These are phyloP conservation scores for Gorsachius magnificus DNA, from an alignment of 2,797 vertebrate species.

Conservation along the genomic window DNA sequence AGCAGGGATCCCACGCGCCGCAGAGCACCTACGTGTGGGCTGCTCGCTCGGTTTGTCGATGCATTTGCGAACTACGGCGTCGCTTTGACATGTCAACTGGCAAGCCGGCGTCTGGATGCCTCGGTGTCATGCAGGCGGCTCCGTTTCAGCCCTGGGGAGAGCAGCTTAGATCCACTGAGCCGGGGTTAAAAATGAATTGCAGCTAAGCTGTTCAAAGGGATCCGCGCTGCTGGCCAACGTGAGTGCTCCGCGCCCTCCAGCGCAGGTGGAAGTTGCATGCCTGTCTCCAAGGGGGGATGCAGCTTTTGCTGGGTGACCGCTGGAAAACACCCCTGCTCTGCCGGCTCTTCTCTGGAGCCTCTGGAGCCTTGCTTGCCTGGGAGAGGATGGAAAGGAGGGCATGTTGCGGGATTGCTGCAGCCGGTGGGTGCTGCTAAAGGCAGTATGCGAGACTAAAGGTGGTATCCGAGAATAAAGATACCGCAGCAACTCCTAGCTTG, in stretches of 20 bases:
- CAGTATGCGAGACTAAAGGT: not conserved
- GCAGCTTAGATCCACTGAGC: not conserved
- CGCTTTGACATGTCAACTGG: not conserved
- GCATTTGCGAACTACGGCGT: not conserved
- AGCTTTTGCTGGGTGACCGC: not conserved
- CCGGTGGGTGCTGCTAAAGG: not conserved
- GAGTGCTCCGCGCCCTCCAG: conserved; percentile 25
- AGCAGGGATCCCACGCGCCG: not conserved
- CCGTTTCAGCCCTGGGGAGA: not conserved
- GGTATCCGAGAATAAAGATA: not conserved
- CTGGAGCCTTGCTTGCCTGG: not conserved
- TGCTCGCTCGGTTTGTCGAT: not conserved
- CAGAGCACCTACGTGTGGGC: not conserved
- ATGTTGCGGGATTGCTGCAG: not conserved
- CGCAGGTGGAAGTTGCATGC: conserved; percentile 14
- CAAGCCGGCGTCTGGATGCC: not conserved
- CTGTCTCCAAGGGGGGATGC: conserved; percentile 10
- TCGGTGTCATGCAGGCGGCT: not conserved
- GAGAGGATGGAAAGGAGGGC: not conserved
- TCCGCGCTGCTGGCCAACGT: not conserved
- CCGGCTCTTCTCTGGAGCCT: not conserved
- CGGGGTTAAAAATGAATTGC: not conserved
- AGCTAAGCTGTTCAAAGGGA: conserved; percentile 24
- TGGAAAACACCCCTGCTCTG: not conserved
- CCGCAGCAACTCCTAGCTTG: not conserved